Conservation (phyloP, 2,888 invertebrate species). For the Chouioia cunea region DNA sequence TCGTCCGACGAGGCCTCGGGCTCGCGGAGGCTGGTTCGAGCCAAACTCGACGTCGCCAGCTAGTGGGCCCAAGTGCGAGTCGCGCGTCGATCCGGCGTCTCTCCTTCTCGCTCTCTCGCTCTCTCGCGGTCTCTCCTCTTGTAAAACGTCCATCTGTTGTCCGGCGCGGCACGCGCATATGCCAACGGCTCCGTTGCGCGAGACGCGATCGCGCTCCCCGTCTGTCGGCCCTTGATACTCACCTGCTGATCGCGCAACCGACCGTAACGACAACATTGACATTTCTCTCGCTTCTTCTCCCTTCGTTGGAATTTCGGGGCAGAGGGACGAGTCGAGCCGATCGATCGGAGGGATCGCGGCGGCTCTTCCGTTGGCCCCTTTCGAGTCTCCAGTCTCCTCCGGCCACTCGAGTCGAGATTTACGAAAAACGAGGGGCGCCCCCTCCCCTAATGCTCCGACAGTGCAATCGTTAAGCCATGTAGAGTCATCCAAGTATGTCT, state of each 20-base stretch:
- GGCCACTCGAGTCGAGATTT: not conserved
- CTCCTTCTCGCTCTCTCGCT: not conserved
- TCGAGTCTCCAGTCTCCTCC: not conserved
- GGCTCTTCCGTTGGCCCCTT: too few species aligned
- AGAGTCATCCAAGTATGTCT: slow-evolving; percentile 50
- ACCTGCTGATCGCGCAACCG: slow-evolving; percentile 31
- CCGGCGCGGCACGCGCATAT: slow-evolving; percentile 9
- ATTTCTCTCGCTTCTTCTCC: not conserved
- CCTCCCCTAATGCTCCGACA: too few species aligned
- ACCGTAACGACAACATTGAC: slow-evolving; percentile 31
- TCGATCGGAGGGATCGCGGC: too few species aligned
- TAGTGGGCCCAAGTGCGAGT: too few species aligned
- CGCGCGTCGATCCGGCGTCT: not conserved
- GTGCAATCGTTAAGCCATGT: too few species aligned
- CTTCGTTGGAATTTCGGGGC: too few species aligned
- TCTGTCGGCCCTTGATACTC: slow-evolving; percentile 55
- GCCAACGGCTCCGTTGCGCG: slow-evolving; percentile 7
- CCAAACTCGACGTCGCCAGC: too few species aligned
- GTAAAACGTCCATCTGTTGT: slow-evolving; percentile 28
- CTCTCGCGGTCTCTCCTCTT: not conserved
- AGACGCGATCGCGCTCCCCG: slow-evolving; percentile 57
- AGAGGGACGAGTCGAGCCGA: too few species aligned
- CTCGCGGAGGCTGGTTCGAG: too few species aligned
- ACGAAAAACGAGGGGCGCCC: too few species aligned
- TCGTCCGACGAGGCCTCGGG: too few species aligned